Percentiles rank a stretch among this genome's conserved stretches.
Conservation (phyloP, 1,140 invertebrate genomes). For the Panagrolaimus sp. region DNA sequence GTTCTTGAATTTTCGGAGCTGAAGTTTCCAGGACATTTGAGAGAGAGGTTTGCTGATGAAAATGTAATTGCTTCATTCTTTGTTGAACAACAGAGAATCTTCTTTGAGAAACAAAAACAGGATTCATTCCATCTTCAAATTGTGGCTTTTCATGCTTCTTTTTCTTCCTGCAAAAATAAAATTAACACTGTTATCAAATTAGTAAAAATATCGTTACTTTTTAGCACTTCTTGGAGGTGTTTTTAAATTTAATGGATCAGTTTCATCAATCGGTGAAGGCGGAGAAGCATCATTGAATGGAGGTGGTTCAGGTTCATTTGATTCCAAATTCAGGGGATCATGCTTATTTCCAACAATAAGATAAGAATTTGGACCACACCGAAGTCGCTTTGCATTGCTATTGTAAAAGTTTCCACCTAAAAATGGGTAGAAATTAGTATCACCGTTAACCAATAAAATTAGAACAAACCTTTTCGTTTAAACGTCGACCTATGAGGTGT, state of each 20-base stretch:
- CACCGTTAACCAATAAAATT: no score
- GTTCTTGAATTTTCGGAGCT: background rate
- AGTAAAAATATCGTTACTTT: no score
- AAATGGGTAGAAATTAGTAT: background rate
- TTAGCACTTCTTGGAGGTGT: background rate
- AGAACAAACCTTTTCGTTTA: background rate
- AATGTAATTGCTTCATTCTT: background rate
- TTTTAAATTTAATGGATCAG: constrained; percentile 39
- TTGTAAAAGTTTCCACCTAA: background rate
- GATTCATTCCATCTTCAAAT: background rate
- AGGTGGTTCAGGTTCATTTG: constrained; percentile 7
- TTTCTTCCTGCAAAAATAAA: no score
- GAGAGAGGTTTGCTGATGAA: background rate
- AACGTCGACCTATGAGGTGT: background rate
- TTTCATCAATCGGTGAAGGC: constrained; percentile 6
- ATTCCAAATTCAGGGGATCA: constrained; percentile 24
- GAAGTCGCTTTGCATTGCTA: background rate
- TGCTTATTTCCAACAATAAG: constrained; percentile 21
- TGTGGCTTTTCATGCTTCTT: no score
- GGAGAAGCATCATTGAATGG: no score
- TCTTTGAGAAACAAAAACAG: constrained; percentile 18
- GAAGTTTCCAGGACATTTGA: background rate
- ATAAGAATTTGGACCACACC: constrained; percentile 8
- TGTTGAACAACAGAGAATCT: constrained; percentile 19
- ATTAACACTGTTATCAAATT: no score